These are phyloP conservation scores for Xestia sexstrigata DNA, from an alignment of 2,888 invertebrate genomes.

Conservation along the genomic window DNA sequence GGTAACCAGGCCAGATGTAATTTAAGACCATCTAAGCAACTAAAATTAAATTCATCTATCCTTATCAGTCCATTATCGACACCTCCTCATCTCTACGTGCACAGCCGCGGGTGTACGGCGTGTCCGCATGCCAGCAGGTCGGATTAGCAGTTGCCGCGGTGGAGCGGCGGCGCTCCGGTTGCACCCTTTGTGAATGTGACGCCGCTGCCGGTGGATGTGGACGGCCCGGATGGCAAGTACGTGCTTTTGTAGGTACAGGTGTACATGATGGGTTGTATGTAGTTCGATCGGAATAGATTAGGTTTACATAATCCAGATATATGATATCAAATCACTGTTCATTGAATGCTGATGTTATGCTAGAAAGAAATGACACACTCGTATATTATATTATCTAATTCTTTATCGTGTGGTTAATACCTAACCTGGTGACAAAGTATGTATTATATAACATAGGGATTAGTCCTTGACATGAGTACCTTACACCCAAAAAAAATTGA, in stretches of 20 bases:
- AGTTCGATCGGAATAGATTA: not conserved
- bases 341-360: not conserved
- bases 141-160: slow-evolving; percentile 48
- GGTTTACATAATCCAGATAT: not conserved
- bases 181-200: slow-evolving; percentile 55
- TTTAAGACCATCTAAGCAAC: not conserved
- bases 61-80: slow-evolving; percentile 38
- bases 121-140: slow-evolving; percentile 37
- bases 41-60: slow-evolving; percentile 4
- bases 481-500: no score
- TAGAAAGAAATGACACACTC: not conserved
- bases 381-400: no score
- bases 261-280: not conserved
- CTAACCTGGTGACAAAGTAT: no score
- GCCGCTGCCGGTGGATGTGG: slow-evolving; percentile 49
- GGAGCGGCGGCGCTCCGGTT: slow-evolving; percentile 43
- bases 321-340: not conserved
- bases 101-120: slow-evolving; percentile 48
- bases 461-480: no score
- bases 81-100: slow-evolving; percentile 32
- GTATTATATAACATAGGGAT: no score
- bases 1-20: no score
- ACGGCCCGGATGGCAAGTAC: slow-evolving; percentile 5
- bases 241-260: not conserved
- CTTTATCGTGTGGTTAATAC: no score